Percentiles rank a stretch among this genome's conserved stretches.
These are phyloP conservation scores for Neuroscelio doddi DNA, from an alignment of 2,888 invertebrate species.

Conservation along the genomic window DNA sequence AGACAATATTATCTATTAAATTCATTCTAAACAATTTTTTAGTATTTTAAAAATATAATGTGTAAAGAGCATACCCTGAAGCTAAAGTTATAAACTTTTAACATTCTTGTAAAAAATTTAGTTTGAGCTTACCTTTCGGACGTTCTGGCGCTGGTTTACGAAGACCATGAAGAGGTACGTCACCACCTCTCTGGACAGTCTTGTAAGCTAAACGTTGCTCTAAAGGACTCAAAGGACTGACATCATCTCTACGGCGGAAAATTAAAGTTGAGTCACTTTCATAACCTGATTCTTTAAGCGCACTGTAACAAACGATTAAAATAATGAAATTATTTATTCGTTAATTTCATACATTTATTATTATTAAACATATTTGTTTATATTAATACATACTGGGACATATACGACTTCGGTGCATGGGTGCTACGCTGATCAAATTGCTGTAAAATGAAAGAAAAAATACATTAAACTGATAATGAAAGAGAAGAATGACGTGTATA, in stretches of 20 bases:
- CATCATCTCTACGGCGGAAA: conserved; percentile 84
- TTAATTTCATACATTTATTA: neutral
- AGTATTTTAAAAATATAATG: conserved; percentile 27
- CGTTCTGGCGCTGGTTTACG: conserved; percentile 91
- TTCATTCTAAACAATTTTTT: conserved; percentile 16
- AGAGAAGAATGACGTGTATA: conserved; percentile 13
- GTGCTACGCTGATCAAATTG: conserved; percentile 80
- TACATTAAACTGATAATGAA: conserved; percentile 17
- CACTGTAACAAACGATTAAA: conserved; percentile 71
- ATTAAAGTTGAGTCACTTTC: conserved; percentile 92
- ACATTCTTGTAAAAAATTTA: conserved; percentile 18
- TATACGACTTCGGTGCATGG: conserved; percentile 82
- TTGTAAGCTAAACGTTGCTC: conserved; percentile 90
- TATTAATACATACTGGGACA: conserved; percentile 81
- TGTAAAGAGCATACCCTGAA: conserved; percentile 22
- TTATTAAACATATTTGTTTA: neutral
- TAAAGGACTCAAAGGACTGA: conserved; percentile 82
- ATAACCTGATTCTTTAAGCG: conserved; percentile 91
- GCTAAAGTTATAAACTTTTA: conserved; percentile 24
- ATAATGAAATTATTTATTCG: neutral
- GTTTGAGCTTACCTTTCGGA: conserved; percentile 79
- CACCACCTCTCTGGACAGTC: conserved; percentile 93
- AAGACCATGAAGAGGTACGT: conserved; percentile 93
- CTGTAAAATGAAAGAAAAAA: conserved; percentile 71
- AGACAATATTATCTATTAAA: too few species aligned